Evolutionary conservation across 2,888 invertebrate genomes (phyloP).

Genomic region (Orchesellides sinensis): DNA sequence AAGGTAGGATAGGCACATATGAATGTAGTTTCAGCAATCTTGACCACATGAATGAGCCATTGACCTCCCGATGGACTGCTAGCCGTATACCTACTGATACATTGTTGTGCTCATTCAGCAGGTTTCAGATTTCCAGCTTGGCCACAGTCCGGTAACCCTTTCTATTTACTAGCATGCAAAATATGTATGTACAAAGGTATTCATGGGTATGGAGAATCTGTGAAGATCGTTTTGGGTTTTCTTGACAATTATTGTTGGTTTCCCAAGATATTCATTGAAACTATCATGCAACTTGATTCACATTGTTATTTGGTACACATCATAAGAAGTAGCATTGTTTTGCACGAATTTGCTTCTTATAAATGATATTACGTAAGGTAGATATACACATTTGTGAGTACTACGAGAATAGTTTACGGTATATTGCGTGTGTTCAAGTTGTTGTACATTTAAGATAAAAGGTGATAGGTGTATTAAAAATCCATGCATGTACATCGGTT

Average conservation of each 20-base stretch:
- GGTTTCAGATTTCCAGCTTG: constrained; percentile 12
- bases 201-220: neutral
- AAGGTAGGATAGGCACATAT: neutral
- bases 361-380: no score
- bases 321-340: no score
- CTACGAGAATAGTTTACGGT: no score
- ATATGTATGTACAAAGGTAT: neutral
- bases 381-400: no score
- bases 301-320: no score
- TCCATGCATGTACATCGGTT: no score
- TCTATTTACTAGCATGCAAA: neutral
- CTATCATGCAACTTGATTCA: no score
- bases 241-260: neutral
- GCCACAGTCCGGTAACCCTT: neutral
- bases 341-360: no score
- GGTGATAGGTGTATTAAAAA: no score
- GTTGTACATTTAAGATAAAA: no score
- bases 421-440: no score
- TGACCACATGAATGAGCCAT: constrained; percentile 54
- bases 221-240: neutral
- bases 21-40: constrained; percentile 14
- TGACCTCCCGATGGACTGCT: constrained; percentile 32
- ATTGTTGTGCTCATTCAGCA: neutral
- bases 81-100: neutral
- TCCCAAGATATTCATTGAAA: no score